Conservation (phyloP, 2,888 invertebrate genomes). For the Drosophila monieri region DNA sequence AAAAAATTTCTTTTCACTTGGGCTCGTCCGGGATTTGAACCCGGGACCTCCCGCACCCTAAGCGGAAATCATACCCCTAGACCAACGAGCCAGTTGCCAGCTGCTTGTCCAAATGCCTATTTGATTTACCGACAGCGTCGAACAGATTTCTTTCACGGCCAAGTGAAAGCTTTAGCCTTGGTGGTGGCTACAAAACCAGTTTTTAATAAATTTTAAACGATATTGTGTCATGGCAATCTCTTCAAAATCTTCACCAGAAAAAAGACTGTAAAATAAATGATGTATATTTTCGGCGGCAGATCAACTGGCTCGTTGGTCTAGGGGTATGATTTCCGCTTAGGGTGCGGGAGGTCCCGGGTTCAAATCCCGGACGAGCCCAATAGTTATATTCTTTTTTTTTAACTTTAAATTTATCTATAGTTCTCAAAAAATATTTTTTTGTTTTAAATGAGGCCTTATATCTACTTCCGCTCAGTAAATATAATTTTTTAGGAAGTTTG, state of each 20-base stretch:
- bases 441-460: no score
- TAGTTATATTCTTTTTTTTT: conserved; percentile 67
- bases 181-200: conserved; percentile 1
- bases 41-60: conserved; percentile 85
- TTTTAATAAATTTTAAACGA: conserved; percentile 1
- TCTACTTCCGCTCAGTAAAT: no score
- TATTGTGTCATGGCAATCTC: background rate
- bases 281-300: fast-evolving
- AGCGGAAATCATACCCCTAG: conserved; percentile 85
- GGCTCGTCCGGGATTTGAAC: conserved; percentile 84
- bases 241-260: background rate
- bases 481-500: no score
- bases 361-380: conserved; percentile 83
- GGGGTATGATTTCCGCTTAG: conserved; percentile 85
- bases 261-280: background rate
- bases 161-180: background rate
- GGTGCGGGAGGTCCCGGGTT: conserved; percentile 85
- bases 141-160: conserved; percentile 19
- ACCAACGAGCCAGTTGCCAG: conserved; percentile 80
- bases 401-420: conserved; percentile 8
- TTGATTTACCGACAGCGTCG: background rate
- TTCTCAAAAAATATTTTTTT: no score
- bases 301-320: conserved; percentile 83
- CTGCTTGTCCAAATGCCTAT: background rate
- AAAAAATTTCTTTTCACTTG: conserved; percentile 9